A percentile compares a stretch with the other conserved stretches of the same genome.
Conservation (phyloP, 2,113 vertebrate genomes). For the Sterrhoptilus dennistouni region DNA sequence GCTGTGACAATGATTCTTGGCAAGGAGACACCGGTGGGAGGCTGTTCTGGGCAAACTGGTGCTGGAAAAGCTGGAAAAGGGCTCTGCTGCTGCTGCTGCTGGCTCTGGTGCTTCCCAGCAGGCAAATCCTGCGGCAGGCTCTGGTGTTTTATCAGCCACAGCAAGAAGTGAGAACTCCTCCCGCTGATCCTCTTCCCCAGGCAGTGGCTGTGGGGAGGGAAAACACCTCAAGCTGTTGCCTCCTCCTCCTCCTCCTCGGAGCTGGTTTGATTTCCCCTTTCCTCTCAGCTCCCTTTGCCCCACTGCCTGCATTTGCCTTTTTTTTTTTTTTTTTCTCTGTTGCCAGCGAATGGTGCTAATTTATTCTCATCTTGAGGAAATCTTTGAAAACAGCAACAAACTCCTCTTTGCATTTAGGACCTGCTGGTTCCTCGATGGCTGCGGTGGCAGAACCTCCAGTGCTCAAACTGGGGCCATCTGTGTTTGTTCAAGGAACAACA, state of each 20-base stretch:
- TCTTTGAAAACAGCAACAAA: not conserved
- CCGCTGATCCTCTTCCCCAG: not conserved
- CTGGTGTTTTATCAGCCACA: not conserved
- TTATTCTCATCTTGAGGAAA: not conserved
- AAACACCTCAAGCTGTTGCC: not conserved
- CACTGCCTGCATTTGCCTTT: not conserved
- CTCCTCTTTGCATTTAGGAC: not conserved
- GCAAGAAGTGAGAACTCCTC: not conserved
- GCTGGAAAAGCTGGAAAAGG: not conserved
- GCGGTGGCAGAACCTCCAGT: not conserved
- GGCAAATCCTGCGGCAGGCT: not conserved
- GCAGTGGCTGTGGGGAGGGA: not conserved
- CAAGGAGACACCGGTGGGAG: not conserved
- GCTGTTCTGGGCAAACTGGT: not conserved
- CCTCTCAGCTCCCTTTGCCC: not conserved
- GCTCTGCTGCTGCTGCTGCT: not conserved
- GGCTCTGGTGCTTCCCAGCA: not conserved
- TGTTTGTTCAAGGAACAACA: slow-evolving; percentile 47
- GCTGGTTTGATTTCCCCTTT: not conserved
- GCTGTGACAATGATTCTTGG: rapidly evolving
- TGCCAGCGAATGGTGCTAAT: not conserved
- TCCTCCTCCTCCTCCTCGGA: not conserved
- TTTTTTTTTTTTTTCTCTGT: not conserved
- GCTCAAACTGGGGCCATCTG: not conserved
- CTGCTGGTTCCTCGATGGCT: not conserved